These are phyloP conservation scores for Cyphotilapia sp. DNA, from an alignment of 2,113 vertebrate genomes.

Conservation along the genomic window DNA sequence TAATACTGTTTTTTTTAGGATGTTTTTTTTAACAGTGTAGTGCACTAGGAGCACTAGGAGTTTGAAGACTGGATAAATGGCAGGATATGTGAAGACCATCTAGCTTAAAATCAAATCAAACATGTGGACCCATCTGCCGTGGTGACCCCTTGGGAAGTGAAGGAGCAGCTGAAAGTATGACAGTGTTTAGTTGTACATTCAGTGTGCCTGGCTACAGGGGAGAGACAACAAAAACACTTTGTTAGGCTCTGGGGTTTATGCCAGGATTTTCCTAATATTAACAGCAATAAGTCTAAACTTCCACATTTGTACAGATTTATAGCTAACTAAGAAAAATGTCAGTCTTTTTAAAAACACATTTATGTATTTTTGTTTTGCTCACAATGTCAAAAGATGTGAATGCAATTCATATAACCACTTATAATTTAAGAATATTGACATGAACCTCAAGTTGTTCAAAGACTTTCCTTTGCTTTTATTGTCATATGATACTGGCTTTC, in stretches of 20 bases:
- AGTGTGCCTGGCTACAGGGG: neutral
- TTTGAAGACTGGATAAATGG: neutral
- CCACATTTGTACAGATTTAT: neutral
- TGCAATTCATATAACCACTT: neutral
- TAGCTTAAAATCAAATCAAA: neutral
- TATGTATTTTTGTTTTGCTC: neutral
- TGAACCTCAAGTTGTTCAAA: neutral
- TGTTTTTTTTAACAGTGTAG: neutral
- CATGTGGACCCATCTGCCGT: neutral
- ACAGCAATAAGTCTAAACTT: neutral
- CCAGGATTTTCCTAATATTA: neutral
- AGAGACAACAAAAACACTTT: neutral
- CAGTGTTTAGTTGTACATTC: neutral
- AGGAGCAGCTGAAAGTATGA: neutral
- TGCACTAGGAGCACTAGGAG: neutral
- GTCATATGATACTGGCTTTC: neutral
- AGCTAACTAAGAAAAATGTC: neutral
- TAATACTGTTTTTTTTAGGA: neutral
- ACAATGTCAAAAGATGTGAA: neutral
- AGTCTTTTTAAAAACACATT: neutral
- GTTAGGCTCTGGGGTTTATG: neutral
- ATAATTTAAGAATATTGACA: neutral
- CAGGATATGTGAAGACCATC: neutral
- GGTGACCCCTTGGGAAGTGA: neutral
- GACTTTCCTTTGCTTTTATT: neutral